Evolutionary conservation across 2,113 vertebrate genomes (phyloP).

Genomic region (Sitta europaea): DNA sequence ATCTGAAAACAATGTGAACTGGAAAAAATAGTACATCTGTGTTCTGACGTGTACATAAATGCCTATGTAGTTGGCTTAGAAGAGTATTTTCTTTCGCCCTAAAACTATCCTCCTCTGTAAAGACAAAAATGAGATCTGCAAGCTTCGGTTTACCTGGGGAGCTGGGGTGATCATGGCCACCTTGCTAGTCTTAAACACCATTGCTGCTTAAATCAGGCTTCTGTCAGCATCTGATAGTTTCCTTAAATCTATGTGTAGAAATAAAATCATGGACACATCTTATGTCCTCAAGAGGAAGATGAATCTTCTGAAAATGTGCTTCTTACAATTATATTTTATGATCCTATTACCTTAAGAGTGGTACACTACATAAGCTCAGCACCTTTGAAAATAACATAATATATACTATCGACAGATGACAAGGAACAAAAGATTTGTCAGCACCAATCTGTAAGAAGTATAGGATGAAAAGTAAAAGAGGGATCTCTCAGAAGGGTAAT

Average conservation of each 20-base stretch:
- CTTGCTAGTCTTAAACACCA: slow-evolving; percentile 8
- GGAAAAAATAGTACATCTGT: not conserved
- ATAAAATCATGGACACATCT: slow-evolving; percentile 30
- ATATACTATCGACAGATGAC: slow-evolving; percentile 2
- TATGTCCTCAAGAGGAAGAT: not conserved
- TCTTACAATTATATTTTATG: slow-evolving; percentile 58
- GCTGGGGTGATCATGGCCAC: slow-evolving; percentile 3
- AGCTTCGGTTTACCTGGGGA: not conserved
- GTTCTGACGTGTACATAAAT: not conserved
- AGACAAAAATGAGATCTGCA: not conserved
- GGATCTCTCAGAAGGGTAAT: not conserved
- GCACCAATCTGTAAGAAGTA: not conserved
- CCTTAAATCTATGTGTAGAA: slow-evolving; percentile 19
- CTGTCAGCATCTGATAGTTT: slow-evolving; percentile 34
- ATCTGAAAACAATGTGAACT: not conserved
- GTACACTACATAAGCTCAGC: slow-evolving; percentile 30
- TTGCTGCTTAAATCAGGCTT: slow-evolving; percentile 36
- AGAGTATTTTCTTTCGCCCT: not conserved
- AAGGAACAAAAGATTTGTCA: slow-evolving; percentile 1
- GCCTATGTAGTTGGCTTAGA: not conserved
- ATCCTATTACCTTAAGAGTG: slow-evolving; percentile 50
- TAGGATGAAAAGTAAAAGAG: not conserved
- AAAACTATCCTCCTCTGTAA: not conserved
- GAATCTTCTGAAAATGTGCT: slow-evolving; percentile 42
- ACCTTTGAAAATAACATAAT: slow-evolving; percentile 31